A percentile compares a stretch with the other conserved stretches of the same genome.
phyloP scores from a whole-genome alignment of 2,888 invertebrate species.

The Tigriopus californicus region DNA sequence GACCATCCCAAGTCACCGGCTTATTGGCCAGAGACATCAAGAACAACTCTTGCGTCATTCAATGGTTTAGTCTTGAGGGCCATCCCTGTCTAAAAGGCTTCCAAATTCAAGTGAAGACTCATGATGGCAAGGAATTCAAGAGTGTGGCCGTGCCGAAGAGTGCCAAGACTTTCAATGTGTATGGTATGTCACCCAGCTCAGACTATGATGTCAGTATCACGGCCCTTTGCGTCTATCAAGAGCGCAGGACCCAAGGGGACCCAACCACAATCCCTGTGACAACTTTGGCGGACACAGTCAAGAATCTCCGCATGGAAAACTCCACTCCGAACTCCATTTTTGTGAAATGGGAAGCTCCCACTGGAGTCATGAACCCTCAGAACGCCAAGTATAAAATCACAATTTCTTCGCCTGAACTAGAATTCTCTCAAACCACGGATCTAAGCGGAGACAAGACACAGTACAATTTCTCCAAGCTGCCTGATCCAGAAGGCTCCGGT shows the following conservation, averaged over 20 bases:
- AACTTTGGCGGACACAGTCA: neutral
- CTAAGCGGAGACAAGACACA: constrained; percentile 1
- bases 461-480: constrained; percentile 8
- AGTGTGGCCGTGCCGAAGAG: neutral
- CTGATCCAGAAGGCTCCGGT: constrained; percentile 9
- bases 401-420: neutral
- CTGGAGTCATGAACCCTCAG: neutral
- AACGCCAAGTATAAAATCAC: constrained; percentile 1
- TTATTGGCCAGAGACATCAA: neutral
- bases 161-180: neutral
- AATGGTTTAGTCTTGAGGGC: constrained; percentile 6
- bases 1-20: neutral
- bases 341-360: neutral
- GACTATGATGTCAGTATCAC: neutral
- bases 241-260: neutral
- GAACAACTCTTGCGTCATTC: neutral
- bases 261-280: neutral
- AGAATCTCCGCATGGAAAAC: neutral
- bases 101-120: neutral
- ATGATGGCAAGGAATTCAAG: neutral
- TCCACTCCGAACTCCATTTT: neutral
- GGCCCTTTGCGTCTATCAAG: neutral
- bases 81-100: constrained; percentile 9
- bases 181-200: neutral
- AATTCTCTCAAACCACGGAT: neutral